Evolutionary conservation across 2,888 invertebrate genomes (phyloP).

Genomic region (Beris morrisii): DNA sequence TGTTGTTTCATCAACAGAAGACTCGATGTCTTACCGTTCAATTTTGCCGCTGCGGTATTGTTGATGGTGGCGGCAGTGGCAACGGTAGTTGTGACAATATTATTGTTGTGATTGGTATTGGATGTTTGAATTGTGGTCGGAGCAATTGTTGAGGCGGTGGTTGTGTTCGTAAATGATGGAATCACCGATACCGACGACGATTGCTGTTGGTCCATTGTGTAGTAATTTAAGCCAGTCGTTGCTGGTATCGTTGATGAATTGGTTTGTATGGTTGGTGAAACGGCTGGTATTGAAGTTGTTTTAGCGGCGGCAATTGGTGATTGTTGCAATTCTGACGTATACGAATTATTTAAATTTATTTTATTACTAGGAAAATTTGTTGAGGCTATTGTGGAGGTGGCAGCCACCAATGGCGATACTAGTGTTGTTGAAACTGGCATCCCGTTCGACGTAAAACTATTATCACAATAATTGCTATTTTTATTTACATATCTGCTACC

Average conservation of each 20-base stretch:
- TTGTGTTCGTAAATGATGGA: neutral
- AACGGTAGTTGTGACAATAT: constrained; percentile 45
- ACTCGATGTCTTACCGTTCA: constrained; percentile 53
- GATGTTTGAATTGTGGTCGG: neutral
- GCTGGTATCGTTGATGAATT: constrained; percentile 11
- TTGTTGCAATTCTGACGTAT: constrained; percentile 18
- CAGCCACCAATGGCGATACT: constrained; percentile 31
- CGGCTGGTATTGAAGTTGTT: constrained; percentile 18
- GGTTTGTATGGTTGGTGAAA: neutral
- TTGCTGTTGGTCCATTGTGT: constrained; percentile 27
- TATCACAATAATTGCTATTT: constrained; percentile 38
- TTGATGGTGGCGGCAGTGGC: constrained; percentile 1
- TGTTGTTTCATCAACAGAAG: constrained; percentile 52
- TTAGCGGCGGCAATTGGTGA: constrained; percentile 5
- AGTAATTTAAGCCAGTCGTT: constrained; percentile 10
- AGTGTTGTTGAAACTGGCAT: constrained; percentile 17
- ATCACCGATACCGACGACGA: neutral
- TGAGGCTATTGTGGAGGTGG: constrained; percentile 46
- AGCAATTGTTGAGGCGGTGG: constrained; percentile 13
- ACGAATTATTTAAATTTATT: constrained; percentile 19
- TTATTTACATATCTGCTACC: constrained; percentile 33
- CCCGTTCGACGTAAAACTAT: constrained; percentile 35
- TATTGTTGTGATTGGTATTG: constrained; percentile 38
- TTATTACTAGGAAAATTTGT: constrained; percentile 46
- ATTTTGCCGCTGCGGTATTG: constrained; percentile 40